Conservation (phyloP, 2,888 invertebrate genomes). For the Synergus japonicus region DNA sequence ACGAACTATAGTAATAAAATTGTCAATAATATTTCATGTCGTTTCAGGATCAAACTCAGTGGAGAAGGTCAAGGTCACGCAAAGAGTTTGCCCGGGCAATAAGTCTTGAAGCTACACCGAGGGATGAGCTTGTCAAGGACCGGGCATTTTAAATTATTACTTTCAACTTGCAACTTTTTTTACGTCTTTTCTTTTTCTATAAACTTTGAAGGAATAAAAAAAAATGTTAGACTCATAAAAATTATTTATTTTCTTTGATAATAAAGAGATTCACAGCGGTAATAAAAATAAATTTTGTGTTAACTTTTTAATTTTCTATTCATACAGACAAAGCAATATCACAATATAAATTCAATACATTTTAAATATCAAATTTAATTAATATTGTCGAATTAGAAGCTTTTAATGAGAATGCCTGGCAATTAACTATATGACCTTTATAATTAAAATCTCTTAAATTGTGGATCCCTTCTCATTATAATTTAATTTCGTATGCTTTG, state of each 20-base stretch:
- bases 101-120: slow-evolving; percentile 18
- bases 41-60: not conserved
- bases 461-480: too few species aligned
- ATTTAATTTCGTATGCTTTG: too few species aligned
- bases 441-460: too few species aligned
- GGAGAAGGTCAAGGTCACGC: slow-evolving; percentile 34
- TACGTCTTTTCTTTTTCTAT: not conserved
- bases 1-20: not conserved
- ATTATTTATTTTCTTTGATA: not conserved
- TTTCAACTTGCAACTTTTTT: slow-evolving; percentile 12
- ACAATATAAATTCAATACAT: too few species aligned
- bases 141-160: not conserved
- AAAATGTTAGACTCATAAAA: not conserved
- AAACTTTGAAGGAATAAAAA: not conserved
- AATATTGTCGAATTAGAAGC: too few species aligned
- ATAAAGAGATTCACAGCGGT: not conserved
- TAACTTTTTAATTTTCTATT: not conserved
- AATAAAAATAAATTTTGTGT: not conserved
- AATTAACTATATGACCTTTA: too few species aligned
- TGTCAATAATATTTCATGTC: not conserved
- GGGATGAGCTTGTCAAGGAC: not conserved
- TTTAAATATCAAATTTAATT: too few species aligned
- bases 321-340: not conserved
- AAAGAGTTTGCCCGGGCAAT: slow-evolving; percentile 19
- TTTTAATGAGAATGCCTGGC: too few species aligned